Conservation (phyloP, 2,113 vertebrate genomes). For the Heterotis niloticus region DNA sequence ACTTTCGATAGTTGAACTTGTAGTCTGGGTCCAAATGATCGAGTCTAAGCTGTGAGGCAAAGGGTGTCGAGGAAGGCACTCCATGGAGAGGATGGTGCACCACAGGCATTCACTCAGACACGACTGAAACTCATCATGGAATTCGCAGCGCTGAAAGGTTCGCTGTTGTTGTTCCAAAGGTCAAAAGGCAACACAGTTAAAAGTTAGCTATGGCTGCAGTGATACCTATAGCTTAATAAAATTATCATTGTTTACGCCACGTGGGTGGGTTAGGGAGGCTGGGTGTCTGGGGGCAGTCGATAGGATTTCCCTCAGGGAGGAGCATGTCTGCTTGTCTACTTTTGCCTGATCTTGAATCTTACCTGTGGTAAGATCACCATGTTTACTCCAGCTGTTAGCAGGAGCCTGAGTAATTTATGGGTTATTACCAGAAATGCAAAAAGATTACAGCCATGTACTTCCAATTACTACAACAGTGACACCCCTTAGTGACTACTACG, state of each 20-base stretch:
- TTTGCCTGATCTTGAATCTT: constrained; percentile 20
- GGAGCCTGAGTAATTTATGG: constrained; percentile 17
- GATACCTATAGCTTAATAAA: neutral
- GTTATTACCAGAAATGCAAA: constrained; percentile 11
- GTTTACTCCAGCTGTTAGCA: constrained; percentile 20
- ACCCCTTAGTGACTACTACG: constrained; percentile 44
- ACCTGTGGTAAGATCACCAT: constrained; percentile 19
- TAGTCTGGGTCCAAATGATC: too few relatives aligned
- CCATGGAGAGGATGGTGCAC: too few relatives aligned
- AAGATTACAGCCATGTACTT: constrained; percentile 23
- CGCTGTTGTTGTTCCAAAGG: neutral
- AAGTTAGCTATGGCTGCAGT: neutral
- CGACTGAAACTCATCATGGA: too few relatives aligned
- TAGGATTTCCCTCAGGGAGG: constrained; percentile 15
- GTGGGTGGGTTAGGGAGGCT: neutral
- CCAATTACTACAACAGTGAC: constrained; percentile 38
- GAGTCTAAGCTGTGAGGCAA: too few relatives aligned
- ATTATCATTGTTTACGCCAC: neutral
- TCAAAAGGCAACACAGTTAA: neutral
- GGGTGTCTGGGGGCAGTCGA: neutral
- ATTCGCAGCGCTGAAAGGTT: too few relatives aligned
- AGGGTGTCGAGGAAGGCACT: too few relatives aligned
- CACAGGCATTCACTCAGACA: too few relatives aligned
- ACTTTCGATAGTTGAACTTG: too few relatives aligned
- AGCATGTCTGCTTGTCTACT: constrained; percentile 10